Base-by-base conservation (phyloP, 2,888 invertebrate genomes). In the Agrochola lota region DNA sequence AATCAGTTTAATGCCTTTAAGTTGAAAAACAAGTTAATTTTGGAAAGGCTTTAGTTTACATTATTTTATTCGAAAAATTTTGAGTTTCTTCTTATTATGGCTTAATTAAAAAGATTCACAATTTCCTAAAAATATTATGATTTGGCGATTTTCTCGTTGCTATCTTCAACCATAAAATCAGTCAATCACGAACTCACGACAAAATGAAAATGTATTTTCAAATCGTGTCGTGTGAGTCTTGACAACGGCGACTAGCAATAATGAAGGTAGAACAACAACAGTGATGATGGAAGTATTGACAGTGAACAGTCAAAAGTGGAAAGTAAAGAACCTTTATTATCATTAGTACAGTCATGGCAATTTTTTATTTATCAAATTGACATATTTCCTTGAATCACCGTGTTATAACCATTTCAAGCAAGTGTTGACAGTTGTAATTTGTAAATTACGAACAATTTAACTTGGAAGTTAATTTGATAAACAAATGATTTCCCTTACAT, bases 201-300 rank as follows among this genome's bases (percentile, higher is more conserved):
- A 6, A 17, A 49, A 46, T 30, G n/a, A 46, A 43, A 43, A 77
- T 68, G 30, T 49, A 40, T 26, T 57, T 70, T n/a, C 23, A 77
- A 55, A 55, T 69, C 60, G 35, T n/a, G n/a, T n/a, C n/a, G n/a
- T n/a, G n/a, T 46, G 70, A 77, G n/a, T n/a, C n/a, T n/a, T 23
- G 52, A 52, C 78, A 77, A 4, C 5, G 11, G 57, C 9, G 23
- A 52, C 69, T n/a, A 46, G 43, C 69, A 26, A 35, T 55, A 23
- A 77, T 43, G 17, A 69, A 40, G 8, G 20, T 12, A 46, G 30
- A 30, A 4, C 23, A 8, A 30, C 4, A 20, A 23, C 20, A 4
- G 12, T 7, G 26, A 4, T 30, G 63, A 3, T 62, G 11, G 23
- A 63, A n/a, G 7, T 35, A n/a, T 26, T 60, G 15, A 11, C 40